These are phyloP conservation scores for Hirundichthys speculiger DNA, from an alignment of 2,113 vertebrate genomes.

Conservation along the genomic window DNA sequence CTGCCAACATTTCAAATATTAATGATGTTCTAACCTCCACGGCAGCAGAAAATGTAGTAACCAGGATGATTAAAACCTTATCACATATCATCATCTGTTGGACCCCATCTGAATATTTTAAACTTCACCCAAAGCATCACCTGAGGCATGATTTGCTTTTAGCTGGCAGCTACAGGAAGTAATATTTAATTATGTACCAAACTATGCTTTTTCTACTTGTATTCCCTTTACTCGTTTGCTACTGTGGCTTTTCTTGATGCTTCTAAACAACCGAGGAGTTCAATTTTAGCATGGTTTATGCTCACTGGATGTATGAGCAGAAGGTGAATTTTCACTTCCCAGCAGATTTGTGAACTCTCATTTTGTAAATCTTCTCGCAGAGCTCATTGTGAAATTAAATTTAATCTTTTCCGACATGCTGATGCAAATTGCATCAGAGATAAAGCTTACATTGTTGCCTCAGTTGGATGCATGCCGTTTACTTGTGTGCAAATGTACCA, in stretches of 20 bases:
- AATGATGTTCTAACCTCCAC: too few species aligned
- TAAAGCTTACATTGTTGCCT: conserved; percentile 22
- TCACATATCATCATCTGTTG: too few species aligned
- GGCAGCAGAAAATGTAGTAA: too few species aligned
- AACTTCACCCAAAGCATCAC: too few species aligned
- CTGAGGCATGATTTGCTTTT: too few species aligned
- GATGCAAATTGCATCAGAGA: conserved; percentile 52
- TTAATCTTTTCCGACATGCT: conserved; percentile 48
- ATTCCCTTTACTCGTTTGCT: too few species aligned
- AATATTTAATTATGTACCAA: conserved; percentile 3
- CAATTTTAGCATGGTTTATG: conserved; percentile 33
- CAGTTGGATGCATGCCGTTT: conserved; percentile 7
- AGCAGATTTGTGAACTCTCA: conserved; percentile 39
- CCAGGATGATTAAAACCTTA: too few species aligned
- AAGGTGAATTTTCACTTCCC: conserved; percentile 48
- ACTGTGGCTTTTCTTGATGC: neutral
- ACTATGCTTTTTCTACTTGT: neutral
- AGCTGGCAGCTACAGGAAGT: too few species aligned
- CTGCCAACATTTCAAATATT: conserved; percentile 39
- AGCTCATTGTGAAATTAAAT: conserved; percentile 63
- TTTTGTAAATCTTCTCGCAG: conserved; percentile 35
- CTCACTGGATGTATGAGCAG: conserved; percentile 9
- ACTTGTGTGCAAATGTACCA: conserved; percentile 28
- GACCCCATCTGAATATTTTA: too few species aligned
- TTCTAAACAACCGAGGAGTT: neutral